Percentiles rank a stretch among this genome's conserved stretches.
Evolutionary conservation across 2,113 vertebrate species (phyloP).

Genomic region (Puffinus mauretanicus): DNA sequence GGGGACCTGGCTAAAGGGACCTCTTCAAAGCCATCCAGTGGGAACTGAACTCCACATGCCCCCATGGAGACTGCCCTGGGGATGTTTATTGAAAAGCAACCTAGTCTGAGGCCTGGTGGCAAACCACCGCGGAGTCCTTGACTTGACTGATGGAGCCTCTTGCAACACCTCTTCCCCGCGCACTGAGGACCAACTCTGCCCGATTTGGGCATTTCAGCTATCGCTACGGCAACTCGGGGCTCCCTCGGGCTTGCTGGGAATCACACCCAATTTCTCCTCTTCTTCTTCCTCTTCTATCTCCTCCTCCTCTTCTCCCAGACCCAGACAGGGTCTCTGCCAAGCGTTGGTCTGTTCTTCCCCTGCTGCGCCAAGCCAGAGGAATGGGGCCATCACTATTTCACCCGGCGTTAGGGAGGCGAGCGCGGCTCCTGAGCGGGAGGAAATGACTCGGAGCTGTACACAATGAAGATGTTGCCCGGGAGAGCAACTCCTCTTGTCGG

Average conservation of each 20-base stretch:
- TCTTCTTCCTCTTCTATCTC: background rate
- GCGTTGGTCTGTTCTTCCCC: accelerated
- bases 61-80: background rate
- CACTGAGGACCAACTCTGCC: background rate
- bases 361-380: accelerated
- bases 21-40: background rate
- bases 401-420: background rate
- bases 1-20: background rate
- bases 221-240: accelerated
- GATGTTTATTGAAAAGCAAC: background rate
- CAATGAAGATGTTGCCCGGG: background rate
- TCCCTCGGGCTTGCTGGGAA: background rate
- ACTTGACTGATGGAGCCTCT: background rate
- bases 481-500: conserved; percentile 29
- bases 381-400: background rate
- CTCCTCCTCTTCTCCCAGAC: background rate
- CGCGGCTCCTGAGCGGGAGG: accelerated
- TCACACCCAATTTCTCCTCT: background rate
- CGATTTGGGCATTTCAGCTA: background rate
- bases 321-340: background rate
- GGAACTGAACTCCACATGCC: background rate
- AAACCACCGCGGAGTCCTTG: background rate
- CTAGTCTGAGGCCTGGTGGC: background rate
- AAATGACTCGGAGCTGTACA: background rate
- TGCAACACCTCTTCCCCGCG: background rate